phyloP scores from a whole-genome alignment of 2,888 invertebrate genomes.

The Eristalis pertinax region DNA sequence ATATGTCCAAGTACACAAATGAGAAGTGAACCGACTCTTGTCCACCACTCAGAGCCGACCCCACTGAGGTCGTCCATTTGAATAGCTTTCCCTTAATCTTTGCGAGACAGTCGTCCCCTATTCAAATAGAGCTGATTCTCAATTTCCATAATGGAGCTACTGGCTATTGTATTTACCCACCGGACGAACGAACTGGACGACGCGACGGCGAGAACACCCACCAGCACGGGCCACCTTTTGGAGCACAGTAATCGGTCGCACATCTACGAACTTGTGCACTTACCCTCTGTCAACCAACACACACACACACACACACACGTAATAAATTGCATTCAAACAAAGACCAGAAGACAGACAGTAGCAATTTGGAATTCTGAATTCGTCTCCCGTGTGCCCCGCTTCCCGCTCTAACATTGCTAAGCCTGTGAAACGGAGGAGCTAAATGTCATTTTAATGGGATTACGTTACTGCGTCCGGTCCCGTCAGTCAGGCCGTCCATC shows the following conservation, averaged over 20 bases:
- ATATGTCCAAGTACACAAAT: too few species aligned
- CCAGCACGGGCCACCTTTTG: conserved; percentile 34
- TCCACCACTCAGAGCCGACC: background rate
- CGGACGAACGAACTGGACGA: conserved; percentile 3
- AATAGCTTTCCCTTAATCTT: background rate
- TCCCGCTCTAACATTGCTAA: too few species aligned
- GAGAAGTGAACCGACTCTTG: background rate
- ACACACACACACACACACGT: conserved; percentile 14
- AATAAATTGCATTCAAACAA: conserved; percentile 37
- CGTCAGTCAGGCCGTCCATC: background rate
- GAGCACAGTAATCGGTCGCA: conserved; percentile 52
- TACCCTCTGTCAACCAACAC: background rate
- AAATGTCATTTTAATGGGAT: conserved; percentile 66
- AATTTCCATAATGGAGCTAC: conserved; percentile 40
- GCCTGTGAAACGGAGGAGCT: conserved; percentile 46
- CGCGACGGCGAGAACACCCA: conserved; percentile 25
- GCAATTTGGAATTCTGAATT: conserved; percentile 35
- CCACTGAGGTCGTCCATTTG: background rate
- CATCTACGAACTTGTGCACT: conserved; percentile 32
- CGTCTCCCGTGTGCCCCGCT: conserved; percentile 36
- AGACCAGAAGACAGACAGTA: background rate
- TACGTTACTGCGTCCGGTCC: conserved; percentile 53
- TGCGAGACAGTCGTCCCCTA: background rate
- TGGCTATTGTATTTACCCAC: conserved; percentile 19
- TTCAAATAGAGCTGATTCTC: conserved; percentile 28